Percentiles rank a stretch among this genome's conserved stretches.
Evolutionary conservation across 2,888 invertebrate genomes (phyloP).

Genomic region (Trilocha varians): DNA sequence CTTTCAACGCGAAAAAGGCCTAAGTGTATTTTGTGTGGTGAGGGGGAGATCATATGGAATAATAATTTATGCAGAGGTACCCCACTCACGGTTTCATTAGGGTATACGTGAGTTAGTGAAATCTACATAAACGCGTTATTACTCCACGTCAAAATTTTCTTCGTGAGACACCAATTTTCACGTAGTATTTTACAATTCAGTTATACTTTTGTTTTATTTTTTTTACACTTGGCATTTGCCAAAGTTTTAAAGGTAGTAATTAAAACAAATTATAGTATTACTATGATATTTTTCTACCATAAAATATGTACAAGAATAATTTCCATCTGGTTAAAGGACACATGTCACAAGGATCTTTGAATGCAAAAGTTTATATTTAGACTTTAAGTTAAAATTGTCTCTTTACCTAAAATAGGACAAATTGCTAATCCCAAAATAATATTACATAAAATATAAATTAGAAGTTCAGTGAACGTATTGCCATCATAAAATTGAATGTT

Average conservation of each 20-base stretch:
- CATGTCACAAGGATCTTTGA: no score
- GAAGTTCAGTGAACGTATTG: neutral
- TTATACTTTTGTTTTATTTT: no score
- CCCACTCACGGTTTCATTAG: slow-evolving; percentile 52
- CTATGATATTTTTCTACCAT: no score
- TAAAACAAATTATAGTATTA: no score
- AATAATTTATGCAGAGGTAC: slow-evolving; percentile 47
- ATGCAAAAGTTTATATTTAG: no score
- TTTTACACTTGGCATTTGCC: no score
- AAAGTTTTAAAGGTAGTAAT: no score
- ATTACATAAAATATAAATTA: neutral
- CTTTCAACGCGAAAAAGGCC: slow-evolving; percentile 27
- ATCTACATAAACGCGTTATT: slow-evolving; percentile 57
- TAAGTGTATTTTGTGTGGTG: slow-evolving; percentile 23
- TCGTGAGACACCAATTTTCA: slow-evolving; percentile 17
- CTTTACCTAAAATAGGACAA: no score
- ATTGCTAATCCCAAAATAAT: no score
- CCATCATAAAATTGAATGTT: neutral
- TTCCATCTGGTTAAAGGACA: no score
- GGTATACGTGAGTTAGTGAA: slow-evolving; percentile 46
- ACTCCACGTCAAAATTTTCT: slow-evolving; percentile 36
- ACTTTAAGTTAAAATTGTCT: no score
- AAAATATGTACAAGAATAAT: no score
- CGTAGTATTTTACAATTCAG: neutral
- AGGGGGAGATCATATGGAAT: slow-evolving; percentile 36